Percentiles rank a stretch among this genome's conserved stretches.
phyloP scores from a whole-genome alignment of 2,113 vertebrate species.

The Phyllopteryx taeniolatus region DNA sequence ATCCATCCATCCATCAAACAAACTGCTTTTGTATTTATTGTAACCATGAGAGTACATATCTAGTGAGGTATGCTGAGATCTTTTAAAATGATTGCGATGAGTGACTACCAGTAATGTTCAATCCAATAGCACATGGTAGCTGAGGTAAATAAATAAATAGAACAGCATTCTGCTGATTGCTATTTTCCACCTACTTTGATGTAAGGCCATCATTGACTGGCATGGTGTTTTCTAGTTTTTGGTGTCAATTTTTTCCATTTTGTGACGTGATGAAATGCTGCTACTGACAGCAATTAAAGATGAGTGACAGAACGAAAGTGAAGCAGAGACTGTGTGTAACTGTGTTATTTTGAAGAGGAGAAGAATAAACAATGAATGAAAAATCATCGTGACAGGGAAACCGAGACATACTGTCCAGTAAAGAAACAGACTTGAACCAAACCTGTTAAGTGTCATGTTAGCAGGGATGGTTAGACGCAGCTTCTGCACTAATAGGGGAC shows the following conservation, averaged over 20 bases:
- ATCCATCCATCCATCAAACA: background rate
- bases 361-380: background rate
- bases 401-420: background rate
- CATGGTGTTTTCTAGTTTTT: background rate
- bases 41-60: too few relatives aligned
- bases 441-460: background rate
- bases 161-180: background rate
- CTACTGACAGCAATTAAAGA: background rate
- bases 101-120: background rate
- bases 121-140: background rate
- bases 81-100: too few relatives aligned
- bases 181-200: background rate
- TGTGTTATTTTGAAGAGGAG: background rate
- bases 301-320: background rate
- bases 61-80: background rate
- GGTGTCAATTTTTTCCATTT: background rate
- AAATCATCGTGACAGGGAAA: background rate
- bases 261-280: background rate
- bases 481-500: background rate
- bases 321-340: background rate
- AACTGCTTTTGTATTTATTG: background rate
- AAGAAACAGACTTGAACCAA: background rate
- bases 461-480: background rate
- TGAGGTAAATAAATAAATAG: background rate
- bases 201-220: background rate